Percentiles rank a stretch among this genome's conserved stretches.
These are phyloP conservation scores for Myotis myotis DNA, from an alignment of 2,797 vertebrate genomes.

Conservation along the genomic window DNA sequence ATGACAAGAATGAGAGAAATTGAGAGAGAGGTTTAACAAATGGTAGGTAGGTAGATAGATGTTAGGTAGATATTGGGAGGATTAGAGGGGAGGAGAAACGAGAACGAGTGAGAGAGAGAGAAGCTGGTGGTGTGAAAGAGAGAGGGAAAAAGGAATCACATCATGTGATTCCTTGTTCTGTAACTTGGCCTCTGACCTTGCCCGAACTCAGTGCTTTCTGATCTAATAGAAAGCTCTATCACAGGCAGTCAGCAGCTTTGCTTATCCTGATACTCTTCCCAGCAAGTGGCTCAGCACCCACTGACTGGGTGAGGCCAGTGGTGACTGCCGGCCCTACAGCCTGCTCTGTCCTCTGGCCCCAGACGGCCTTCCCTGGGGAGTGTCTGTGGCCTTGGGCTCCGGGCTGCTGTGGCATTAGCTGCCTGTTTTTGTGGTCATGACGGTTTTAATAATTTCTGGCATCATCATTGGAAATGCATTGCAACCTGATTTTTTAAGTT, in stretches of 20 bases:
- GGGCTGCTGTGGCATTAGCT: constrained; percentile 47
- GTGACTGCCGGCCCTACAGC: constrained; percentile 80
- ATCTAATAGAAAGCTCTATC: constrained; percentile 82
- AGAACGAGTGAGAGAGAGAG: not conserved
- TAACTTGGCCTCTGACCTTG: constrained; percentile 81
- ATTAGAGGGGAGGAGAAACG: not conserved
- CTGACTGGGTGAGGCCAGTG: constrained; percentile 77
- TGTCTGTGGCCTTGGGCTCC: constrained; percentile 43
- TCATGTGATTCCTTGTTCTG: constrained; percentile 84
- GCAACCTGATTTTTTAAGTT: not conserved
- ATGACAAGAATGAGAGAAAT: not conserved
- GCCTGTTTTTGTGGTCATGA: constrained; percentile 38
- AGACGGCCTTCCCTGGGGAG: constrained; percentile 81
- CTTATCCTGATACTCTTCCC: constrained; percentile 87
- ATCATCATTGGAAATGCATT: constrained; percentile 46
- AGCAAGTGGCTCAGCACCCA: constrained; percentile 87
- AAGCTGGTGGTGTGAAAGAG: not conserved
- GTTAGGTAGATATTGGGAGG: not conserved
- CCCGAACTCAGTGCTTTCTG: constrained; percentile 85
- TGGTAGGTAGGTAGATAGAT: not conserved
- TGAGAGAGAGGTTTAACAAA: not conserved
- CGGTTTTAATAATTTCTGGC: constrained; percentile 60
- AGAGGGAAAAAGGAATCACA: constrained; percentile 63
- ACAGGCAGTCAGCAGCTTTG: constrained; percentile 82
- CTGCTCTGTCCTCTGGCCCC: constrained; percentile 81